These are phyloP conservation scores for Cheilosia urbana DNA, from an alignment of 2,888 invertebrate genomes.

Conservation along the genomic window DNA sequence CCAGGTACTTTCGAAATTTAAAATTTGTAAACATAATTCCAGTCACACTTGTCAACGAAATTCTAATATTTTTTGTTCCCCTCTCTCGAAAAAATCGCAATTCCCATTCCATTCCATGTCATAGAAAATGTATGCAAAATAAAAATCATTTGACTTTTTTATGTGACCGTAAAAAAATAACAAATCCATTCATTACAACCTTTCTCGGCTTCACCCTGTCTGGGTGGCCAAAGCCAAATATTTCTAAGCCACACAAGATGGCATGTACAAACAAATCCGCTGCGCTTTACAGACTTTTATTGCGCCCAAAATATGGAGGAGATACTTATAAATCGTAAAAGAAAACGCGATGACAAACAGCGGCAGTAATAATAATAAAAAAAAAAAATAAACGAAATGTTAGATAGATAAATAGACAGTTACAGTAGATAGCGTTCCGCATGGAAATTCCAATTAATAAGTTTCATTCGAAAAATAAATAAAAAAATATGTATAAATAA, in stretches of 20 bases:
- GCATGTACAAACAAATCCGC: not conserved
- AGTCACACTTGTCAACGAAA: constrained; percentile 36
- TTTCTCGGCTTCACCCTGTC: constrained; percentile 1
- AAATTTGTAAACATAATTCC: constrained; percentile 47
- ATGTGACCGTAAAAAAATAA: constrained; percentile 35
- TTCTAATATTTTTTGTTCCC: not conserved
- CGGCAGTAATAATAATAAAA: constrained; percentile 41
- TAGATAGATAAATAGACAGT: constrained; percentile 55
- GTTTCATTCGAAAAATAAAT: constrained; percentile 17
- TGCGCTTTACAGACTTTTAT: constrained; percentile 1
- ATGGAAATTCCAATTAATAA: constrained; percentile 66
- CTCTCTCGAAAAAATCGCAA: not conserved
- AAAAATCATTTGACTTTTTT: constrained; percentile 44
- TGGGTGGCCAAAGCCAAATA: constrained; percentile 43
- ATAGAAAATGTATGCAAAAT: constrained; percentile 1
- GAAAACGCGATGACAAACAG: constrained; percentile 22
- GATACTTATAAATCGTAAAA: constrained; percentile 61
- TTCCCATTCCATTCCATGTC: constrained; percentile 16
- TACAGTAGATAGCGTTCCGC: constrained; percentile 50
- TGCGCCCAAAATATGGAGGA: constrained; percentile 23
- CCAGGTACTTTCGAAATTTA: not conserved
- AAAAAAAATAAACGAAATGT: constrained; percentile 69
- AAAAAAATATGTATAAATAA: constrained; percentile 5
- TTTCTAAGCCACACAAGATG: constrained; percentile 21
- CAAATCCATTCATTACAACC: constrained; percentile 34